Conservation (phyloP, 2,113 vertebrate genomes). For the Globicephala melas region DNA sequence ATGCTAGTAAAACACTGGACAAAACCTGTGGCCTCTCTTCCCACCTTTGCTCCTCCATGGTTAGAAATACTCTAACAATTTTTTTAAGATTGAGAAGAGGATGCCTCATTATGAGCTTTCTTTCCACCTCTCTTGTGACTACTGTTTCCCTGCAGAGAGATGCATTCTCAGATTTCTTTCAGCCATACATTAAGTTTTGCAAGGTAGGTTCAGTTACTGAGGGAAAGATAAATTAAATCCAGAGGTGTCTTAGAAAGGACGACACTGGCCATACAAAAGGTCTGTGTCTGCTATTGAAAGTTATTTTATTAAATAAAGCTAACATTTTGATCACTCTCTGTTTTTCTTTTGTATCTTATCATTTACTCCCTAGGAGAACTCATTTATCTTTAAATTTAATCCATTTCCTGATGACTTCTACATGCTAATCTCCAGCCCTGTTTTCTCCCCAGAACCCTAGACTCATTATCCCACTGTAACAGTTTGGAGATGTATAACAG, state of each 20-base stretch:
- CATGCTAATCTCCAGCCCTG: neutral
- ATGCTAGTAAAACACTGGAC: neutral
- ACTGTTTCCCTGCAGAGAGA: neutral
- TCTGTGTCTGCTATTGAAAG: neutral
- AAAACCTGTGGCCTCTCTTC: neutral
- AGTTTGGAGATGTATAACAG: neutral
- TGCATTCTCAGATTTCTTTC: neutral
- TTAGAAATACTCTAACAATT: neutral
- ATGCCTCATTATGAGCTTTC: neutral
- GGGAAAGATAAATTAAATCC: neutral
- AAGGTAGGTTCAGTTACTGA: neutral
- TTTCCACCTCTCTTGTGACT: neutral
- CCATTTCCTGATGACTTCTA: neutral
- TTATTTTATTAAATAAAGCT: neutral
- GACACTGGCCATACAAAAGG: neutral
- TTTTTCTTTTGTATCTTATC: neutral
- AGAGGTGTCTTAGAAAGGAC: neutral
- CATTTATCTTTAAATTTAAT: neutral
- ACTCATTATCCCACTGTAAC: neutral
- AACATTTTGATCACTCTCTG: neutral
- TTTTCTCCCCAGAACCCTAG: neutral
- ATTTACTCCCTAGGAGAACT: neutral
- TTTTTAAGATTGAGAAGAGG: neutral
- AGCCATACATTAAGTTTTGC: neutral
- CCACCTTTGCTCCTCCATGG: rapidly evolving